Evolutionary conservation across 2,797 vertebrate species (phyloP).

Genomic region (Dipus sagitta): DNA sequence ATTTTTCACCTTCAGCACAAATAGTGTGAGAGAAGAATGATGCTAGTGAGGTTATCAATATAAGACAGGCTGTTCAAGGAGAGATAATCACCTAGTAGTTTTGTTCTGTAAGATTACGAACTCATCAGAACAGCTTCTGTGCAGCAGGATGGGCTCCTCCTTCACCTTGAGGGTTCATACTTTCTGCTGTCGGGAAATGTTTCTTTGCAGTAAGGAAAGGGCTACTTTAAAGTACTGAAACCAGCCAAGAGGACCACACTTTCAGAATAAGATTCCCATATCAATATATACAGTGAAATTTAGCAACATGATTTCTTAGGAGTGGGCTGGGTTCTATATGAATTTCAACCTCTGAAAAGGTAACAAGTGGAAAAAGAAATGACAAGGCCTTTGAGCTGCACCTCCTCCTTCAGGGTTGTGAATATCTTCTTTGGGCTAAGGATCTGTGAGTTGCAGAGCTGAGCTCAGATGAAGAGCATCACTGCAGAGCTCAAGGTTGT

Average conservation of each 20-base stretch:
- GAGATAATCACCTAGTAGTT: neutral
- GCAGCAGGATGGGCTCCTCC: neutral
- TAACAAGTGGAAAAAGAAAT: neutral
- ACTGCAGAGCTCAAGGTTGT: neutral
- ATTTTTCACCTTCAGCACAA: conserved; percentile 42
- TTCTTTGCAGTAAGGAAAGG: neutral
- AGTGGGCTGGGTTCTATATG: neutral
- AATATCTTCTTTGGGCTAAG: neutral
- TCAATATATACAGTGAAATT: neutral
- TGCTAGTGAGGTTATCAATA: neutral
- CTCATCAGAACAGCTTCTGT: neutral
- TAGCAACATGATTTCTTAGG: neutral
- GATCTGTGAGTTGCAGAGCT: neutral
- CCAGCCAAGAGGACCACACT: neutral
- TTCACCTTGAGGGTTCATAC: neutral
- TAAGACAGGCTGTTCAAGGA: conserved; percentile 19
- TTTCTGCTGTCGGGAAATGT: neutral
- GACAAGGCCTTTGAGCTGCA: neutral
- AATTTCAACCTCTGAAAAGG: neutral
- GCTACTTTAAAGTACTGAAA: neutral
- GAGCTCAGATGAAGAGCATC: too few relatives aligned
- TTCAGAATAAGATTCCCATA: neutral
- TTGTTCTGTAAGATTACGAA: conserved; percentile 1
- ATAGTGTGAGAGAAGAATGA: conserved; percentile 19
- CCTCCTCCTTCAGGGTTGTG: neutral